These are phyloP conservation scores for Trachops cirrhosus DNA, from an alignment of 2,797 vertebrate species.

Conservation along the genomic window DNA sequence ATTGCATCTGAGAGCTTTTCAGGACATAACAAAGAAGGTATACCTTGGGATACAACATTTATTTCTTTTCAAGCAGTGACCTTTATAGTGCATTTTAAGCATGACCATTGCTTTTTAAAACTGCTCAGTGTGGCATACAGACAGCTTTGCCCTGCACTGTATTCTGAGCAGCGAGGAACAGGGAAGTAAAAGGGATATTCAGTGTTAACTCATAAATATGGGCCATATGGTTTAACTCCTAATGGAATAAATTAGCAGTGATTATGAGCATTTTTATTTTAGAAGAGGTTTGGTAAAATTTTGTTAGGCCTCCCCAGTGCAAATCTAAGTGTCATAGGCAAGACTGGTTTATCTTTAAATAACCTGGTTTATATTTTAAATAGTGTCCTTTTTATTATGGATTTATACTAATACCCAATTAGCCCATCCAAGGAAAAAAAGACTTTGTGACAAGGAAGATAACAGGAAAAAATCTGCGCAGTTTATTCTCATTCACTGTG, in stretches of 20 bases:
- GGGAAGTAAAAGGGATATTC: constrained; percentile 44
- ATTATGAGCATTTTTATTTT: constrained; percentile 55
- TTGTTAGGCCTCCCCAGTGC: neutral
- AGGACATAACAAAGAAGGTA: constrained; percentile 27
- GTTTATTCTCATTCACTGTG: neutral
- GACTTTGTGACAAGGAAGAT: neutral
- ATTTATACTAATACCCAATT: neutral
- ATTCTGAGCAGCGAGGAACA: constrained; percentile 8
- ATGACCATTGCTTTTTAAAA: constrained; percentile 29
- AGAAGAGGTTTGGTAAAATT: constrained; percentile 49
- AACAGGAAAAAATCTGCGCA: neutral
- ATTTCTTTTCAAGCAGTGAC: constrained; percentile 45
- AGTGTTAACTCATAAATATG: constrained; percentile 48
- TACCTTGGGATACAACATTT: constrained; percentile 31
- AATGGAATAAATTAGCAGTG: constrained; percentile 67
- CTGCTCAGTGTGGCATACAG: constrained; percentile 16
- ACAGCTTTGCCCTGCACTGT: neutral
- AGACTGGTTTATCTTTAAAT: neutral
- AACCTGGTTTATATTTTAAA: neutral
- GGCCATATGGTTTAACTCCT: constrained; percentile 60
- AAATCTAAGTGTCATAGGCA: neutral
- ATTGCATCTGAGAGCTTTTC: neutral
- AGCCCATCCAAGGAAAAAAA: neutral
- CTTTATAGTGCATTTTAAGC: constrained; percentile 56
- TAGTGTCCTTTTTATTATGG: neutral